Percentiles rank a stretch among this genome's conserved stretches.
Conservation (phyloP, 1,140 invertebrate species). For the Bombus impatiens region DNA sequence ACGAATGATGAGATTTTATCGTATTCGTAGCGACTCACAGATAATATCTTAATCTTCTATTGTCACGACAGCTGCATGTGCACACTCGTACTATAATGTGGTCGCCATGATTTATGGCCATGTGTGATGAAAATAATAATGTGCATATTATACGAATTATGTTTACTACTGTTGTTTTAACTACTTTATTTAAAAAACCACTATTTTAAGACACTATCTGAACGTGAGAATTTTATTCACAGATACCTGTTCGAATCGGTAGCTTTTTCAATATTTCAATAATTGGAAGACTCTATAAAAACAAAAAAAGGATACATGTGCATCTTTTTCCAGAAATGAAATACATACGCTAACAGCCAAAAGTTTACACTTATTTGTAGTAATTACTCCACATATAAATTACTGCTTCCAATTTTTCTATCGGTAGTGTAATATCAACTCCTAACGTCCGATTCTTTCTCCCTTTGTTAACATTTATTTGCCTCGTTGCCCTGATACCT, state of each 20-base stretch:
- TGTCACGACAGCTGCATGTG: not conserved
- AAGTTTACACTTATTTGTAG: not conserved
- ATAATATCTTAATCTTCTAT: conserved; percentile 4
- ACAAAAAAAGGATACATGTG: too few species aligned
- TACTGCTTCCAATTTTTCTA: not conserved
- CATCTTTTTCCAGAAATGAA: not conserved
- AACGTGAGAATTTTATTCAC: not conserved
- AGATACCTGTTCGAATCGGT: not conserved
- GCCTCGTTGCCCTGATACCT: not conserved
- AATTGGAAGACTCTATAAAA: too few species aligned
- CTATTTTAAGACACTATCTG: not conserved
- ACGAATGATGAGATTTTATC: conserved; percentile 4
- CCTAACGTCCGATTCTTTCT: not conserved
- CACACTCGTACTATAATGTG: not conserved
- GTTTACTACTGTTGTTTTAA: not conserved
- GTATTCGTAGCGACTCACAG: not conserved
- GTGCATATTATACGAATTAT: not conserved
- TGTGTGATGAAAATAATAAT: too few species aligned
- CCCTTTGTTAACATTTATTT: not conserved
- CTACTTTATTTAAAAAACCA: not conserved
- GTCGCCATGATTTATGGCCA: not conserved
- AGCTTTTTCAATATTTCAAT: too few species aligned
- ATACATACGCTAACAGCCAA: not conserved
- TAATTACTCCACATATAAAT: not conserved
- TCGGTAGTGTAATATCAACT: not conserved